These are phyloP conservation scores for Megamerina dolium DNA, from an alignment of 2,888 invertebrate species.

Conservation along the genomic window DNA sequence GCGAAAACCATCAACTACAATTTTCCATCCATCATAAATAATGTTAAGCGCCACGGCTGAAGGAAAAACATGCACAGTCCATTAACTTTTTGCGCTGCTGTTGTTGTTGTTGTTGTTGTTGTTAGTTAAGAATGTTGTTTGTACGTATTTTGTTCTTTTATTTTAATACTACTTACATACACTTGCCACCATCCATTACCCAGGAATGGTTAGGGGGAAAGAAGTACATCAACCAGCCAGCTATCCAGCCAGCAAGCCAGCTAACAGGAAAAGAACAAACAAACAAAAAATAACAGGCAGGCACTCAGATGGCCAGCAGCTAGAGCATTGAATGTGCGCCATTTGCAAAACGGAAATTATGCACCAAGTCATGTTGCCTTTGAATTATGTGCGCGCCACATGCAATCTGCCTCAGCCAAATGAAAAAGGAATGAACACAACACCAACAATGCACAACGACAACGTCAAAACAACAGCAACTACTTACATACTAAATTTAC, in stretches of 20 bases:
- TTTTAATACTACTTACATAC: too few species aligned
- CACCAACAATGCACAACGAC: too few species aligned
- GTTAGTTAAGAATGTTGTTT: constrained; percentile 17
- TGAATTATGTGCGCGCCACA: constrained; percentile 9
- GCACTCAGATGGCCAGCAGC: neutral
- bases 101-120: too few species aligned
- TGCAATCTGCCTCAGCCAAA: constrained; percentile 5
- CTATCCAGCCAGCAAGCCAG: too few species aligned
- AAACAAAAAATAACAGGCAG: neutral
- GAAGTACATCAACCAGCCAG: neutral
- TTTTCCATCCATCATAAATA: constrained; percentile 45
- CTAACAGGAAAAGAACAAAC: neutral
- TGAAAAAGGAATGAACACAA: neutral
- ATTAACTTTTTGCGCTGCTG: constrained; percentile 48
- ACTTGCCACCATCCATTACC: too few species aligned
- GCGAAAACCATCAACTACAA: too few species aligned
- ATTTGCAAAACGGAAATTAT: neutral
- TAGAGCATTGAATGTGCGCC: neutral
- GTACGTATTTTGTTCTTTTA: too few species aligned
- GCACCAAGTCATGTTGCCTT: constrained; percentile 1
- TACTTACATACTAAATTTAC: too few species aligned
- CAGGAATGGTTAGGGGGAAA: too few species aligned
- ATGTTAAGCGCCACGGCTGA: constrained; percentile 49
- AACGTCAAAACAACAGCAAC: too few species aligned
- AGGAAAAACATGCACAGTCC: constrained; percentile 48